Evolutionary conservation across 1,140 invertebrate genomes (phyloP).

Genomic region (Magallana angulata): DNA sequence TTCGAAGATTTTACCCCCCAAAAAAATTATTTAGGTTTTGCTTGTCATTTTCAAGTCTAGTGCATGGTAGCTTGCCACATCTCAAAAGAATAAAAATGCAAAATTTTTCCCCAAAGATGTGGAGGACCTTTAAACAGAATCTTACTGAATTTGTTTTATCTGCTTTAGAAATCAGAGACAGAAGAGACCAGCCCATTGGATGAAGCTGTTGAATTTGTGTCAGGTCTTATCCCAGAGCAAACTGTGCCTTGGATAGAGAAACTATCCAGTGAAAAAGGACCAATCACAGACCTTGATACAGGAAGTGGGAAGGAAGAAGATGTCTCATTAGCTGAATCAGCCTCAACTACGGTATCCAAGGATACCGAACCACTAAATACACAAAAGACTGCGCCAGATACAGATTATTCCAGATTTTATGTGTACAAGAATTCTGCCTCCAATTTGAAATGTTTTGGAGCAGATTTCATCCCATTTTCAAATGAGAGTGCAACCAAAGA

Average conservation of each 20-base stretch:
- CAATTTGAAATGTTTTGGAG: background rate
- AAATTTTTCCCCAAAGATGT: no score
- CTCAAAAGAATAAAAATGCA: no score
- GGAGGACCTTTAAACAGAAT: no score
- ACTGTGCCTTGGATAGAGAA: conserved; percentile 10
- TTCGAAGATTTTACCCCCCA: no score
- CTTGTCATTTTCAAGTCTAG: no score
- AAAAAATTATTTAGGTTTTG: no score
- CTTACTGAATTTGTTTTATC: background rate
- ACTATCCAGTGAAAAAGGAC: background rate
- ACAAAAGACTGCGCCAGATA: background rate
- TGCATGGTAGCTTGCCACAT: no score
- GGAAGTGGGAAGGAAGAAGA: background rate
- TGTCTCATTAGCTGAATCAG: background rate
- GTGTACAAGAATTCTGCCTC: background rate
- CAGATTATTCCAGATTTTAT: background rate
- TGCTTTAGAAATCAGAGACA: background rate
- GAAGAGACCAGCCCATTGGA: background rate
- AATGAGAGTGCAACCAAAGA: no score
- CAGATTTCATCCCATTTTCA: no score
- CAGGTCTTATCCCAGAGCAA: background rate
- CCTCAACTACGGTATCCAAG: background rate
- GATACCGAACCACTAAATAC: background rate
- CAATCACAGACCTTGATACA: conserved; percentile 1
- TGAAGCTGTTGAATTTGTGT: background rate